Evolutionary conservation across 2,113 vertebrate genomes (phyloP), one percentile per base, ranked within the genome.

Genomic region (Cyanoramphus novaezelandiae): DNA sequence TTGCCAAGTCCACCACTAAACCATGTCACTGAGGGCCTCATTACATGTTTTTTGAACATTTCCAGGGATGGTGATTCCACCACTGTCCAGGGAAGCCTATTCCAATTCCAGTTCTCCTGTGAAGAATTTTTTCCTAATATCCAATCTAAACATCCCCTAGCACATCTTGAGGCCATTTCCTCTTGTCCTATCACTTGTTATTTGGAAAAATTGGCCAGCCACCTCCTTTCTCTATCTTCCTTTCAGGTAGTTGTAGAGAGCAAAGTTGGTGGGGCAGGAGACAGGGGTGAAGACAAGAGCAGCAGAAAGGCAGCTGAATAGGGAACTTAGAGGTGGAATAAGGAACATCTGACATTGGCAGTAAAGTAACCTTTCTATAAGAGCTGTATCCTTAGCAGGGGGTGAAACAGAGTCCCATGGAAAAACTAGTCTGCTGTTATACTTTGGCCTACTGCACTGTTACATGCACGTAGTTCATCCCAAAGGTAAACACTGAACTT

Each of bases 391-490:
- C 55, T 53, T 28, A 53, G 17, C 7, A 67, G 77, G 19, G 41
- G 17, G 70, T 1, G 7, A 53, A 28, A 63, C 17, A 69, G 25
- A 13, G 14, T 62, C 25, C 28, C 0, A 0, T 31, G 49, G 28
- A 5, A 59, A 69, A 78, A 69, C 2, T 5, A 2, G 4, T 9
- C 0, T 0, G 25, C 11, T 41, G 7, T 25, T 37, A 15, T 21
- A 19, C 43, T 0, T 0, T 63, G 64, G 19, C 33, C n/a, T 33
- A 20, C 20, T 37, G 50, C 49, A 18, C 21, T 82, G 60, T 41
- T 64, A 44, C 15, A 7, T 27, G 15, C 27, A 7, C 10, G 23
- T 15, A 55, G 15, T 19, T 88, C 31, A 9, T 5, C 17, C 0
- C 0, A 90, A 71, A 79, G 43, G 47, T 17, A 71, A 82, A 47